These are phyloP conservation scores for Drosophila algonquin DNA, from an alignment of 2,888 invertebrate species.

Conservation along the genomic window DNA sequence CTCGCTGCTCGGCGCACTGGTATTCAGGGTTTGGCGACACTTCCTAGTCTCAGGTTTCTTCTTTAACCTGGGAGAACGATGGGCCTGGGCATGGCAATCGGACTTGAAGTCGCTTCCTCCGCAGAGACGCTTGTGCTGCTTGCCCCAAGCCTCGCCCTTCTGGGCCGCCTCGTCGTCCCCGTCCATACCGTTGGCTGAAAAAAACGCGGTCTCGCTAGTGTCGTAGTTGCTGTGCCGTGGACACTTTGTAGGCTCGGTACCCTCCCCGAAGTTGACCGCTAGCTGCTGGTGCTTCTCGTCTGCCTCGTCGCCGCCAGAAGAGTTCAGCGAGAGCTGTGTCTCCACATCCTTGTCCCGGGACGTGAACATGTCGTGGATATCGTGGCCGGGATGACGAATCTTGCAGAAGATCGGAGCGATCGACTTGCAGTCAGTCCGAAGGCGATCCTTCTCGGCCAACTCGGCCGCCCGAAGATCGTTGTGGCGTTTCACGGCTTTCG, in stretches of 20 bases:
- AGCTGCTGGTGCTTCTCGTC: neutral
- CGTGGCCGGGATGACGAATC: constrained; percentile 45
- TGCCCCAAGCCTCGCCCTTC: too few relatives aligned
- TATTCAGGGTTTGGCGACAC: too few relatives aligned
- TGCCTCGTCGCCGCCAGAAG: neutral
- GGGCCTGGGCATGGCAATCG: too few relatives aligned
- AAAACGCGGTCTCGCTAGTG: too few relatives aligned
- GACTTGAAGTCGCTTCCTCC: constrained; percentile 21
- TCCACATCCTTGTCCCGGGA: constrained; percentile 69
- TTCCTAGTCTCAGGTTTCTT: neutral
- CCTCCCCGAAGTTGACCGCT: too few relatives aligned
- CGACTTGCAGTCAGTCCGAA: constrained; percentile 21
- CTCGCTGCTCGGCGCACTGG: neutral
- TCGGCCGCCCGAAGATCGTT: constrained; percentile 59
- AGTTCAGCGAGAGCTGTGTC: constrained; percentile 61
- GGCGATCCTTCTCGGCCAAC: constrained; percentile 39
- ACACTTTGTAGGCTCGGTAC: too few relatives aligned
- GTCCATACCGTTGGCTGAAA: too few relatives aligned
- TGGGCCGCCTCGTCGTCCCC: too few relatives aligned
- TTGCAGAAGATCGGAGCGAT: constrained; percentile 57
- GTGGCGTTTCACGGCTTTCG: constrained; percentile 63
- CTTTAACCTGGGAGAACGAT: neutral
- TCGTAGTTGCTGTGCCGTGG: too few relatives aligned
- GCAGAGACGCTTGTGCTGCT: constrained; percentile 20
- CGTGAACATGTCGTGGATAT: constrained; percentile 49